Conservation (phyloP, 1,140 invertebrate genomes). For the Archivesica marissinica region DNA sequence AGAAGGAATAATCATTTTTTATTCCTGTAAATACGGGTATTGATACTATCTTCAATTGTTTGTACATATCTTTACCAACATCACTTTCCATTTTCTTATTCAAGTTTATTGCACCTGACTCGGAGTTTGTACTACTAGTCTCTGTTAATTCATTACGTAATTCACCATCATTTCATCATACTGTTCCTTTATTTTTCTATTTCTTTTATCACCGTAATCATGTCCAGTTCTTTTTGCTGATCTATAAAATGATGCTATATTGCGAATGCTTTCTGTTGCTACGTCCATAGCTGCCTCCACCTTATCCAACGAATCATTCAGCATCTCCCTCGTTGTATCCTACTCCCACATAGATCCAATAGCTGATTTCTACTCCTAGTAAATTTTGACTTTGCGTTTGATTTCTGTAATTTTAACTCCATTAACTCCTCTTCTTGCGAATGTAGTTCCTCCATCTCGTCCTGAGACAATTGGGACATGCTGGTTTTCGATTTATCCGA, state of each 20-base stretch:
- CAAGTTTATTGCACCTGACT: neutral
- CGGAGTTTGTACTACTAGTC: neutral
- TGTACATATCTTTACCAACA: neutral
- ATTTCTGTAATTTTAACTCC: neutral
- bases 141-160: neutral
- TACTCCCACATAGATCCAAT: neutral
- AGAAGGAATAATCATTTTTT: constrained; percentile 22
- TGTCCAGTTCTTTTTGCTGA: neutral
- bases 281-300: constrained; percentile 1
- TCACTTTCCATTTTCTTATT: neutral
- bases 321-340: neutral
- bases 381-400: neutral
- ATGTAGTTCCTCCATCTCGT: too few species aligned
- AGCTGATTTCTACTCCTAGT: neutral
- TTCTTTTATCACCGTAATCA: neutral
- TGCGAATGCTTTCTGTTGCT: neutral
- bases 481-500: too few species aligned
- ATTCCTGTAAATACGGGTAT: constrained; percentile 6
- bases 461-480: too few species aligned
- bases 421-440: neutral
- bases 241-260: neutral
- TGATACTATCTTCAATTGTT: constrained; percentile 11
- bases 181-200: neutral
- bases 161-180: neutral
- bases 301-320: constrained; percentile 1